Base-by-base conservation (phyloP, 2,113 vertebrate species). In the Lynx canadensis region DNA sequence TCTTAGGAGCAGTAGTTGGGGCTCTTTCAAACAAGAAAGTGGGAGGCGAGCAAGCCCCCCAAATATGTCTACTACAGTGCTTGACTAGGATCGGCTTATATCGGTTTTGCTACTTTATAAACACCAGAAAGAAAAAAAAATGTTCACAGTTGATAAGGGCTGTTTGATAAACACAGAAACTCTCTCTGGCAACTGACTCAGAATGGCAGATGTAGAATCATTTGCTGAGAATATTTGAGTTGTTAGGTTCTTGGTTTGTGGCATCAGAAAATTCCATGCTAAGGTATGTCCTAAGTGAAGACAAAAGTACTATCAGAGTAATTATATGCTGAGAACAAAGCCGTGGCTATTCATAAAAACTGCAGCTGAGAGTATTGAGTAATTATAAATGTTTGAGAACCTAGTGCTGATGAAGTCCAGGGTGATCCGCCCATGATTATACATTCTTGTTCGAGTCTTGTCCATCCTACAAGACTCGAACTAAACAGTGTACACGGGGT, bases 351-450 rank as follows among this genome's bases (percentile, higher is more conserved):
- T 95, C 52, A 48, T 93, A 45, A 88, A 89, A 85, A 86, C 45
- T 82, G 9, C 4, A 45, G 29, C 31, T 93, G 45, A 86, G 19
- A 93, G 41, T 68, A 33, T 13, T 90, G 63, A 80, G 38, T 86
- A 81, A 87, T 71, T 92, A 29, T 74, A 57, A 97, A 80, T 65
- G 25, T 97, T 83, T 89, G 52, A 80, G 68, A 97, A 82, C 78
- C 29, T 69, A 50, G 65, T 88, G 29, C 50, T 76, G 50, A 76
- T 78, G 68, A 96, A 86, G 88, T 83, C 21, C 21, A 92, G 50
- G 36, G 5, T 69, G 84, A 36, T 91, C 31, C 92, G 15, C 89
- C 65, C 41, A 50, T 89, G 48, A 50, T 88, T 60, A 73, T 87
- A 78, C 93, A 68, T 84, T 91, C 27, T 96, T 38, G 38, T 38